These are phyloP conservation scores for Ceratina australensis DNA, from an alignment of 1,140 invertebrate species.

Conservation along the genomic window DNA sequence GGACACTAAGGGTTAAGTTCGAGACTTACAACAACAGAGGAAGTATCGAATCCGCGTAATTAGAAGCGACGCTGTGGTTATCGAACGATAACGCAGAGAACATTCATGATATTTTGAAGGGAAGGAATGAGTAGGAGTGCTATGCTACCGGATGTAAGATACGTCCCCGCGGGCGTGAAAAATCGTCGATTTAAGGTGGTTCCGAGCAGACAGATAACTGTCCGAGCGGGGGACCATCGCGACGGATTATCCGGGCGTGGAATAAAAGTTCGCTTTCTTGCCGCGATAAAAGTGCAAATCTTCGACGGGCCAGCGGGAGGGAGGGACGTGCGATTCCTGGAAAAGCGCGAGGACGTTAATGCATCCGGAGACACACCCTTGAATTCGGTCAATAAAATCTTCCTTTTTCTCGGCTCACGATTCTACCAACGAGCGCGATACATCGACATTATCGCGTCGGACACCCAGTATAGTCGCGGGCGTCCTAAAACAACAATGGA, in stretches of 20 bases:
- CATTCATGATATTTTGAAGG: slow-evolving; percentile 8
- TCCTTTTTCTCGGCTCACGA: slow-evolving; percentile 30
- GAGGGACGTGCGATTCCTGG: slow-evolving; percentile 10
- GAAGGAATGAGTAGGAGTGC: not conserved
- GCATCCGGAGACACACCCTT: slow-evolving; percentile 48
- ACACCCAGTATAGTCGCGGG: slow-evolving; percentile 73
- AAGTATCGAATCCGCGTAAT: too few species aligned
- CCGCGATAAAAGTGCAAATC: slow-evolving; percentile 47
- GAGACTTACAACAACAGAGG: too few species aligned
- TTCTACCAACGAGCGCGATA: slow-evolving; percentile 54
- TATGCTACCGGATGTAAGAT: not conserved
- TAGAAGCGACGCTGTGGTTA: too few species aligned
- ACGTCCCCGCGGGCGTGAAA: not conserved
- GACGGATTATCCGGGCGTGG: slow-evolving; percentile 27
- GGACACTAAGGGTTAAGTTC: too few species aligned
- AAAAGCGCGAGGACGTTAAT: slow-evolving; percentile 33
- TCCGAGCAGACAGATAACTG: not conserved
- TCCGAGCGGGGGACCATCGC: not conserved
- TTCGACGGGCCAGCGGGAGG: not conserved
- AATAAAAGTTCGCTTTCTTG: slow-evolving; percentile 53
- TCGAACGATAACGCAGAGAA: too few species aligned
- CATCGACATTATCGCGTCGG: slow-evolving; percentile 72
- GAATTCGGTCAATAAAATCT: slow-evolving; percentile 59
- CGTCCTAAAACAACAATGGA: slow-evolving; percentile 80
- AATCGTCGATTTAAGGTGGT: slow-evolving; percentile 7